Percentiles rank a stretch among this genome's conserved stretches.
phyloP scores from a whole-genome alignment of 2,888 invertebrate species.

The Drosophila ochracea region DNA sequence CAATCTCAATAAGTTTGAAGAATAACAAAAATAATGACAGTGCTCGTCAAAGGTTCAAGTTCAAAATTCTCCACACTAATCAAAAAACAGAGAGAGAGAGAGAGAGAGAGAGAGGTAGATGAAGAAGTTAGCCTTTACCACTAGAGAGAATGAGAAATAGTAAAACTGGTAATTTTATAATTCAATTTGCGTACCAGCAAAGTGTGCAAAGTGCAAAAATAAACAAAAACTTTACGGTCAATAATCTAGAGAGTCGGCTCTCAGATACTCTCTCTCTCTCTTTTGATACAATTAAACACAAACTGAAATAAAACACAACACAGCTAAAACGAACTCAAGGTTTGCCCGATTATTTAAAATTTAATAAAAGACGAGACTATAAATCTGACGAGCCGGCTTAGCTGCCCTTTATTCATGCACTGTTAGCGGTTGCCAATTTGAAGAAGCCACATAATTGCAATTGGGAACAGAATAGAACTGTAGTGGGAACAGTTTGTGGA shows the following conservation, averaged over 20 bases:
- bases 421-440: slow-evolving; percentile 12
- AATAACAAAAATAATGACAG: slow-evolving; percentile 9
- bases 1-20: slow-evolving; percentile 10
- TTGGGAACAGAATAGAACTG: neutral
- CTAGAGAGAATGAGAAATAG: slow-evolving; percentile 38
- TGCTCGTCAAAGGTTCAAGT: slow-evolving; percentile 34
- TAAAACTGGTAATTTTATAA: slow-evolving; percentile 43
- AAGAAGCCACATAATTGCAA: slow-evolving; percentile 66
- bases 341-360: neutral
- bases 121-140: neutral
- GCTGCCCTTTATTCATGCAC: slow-evolving; percentile 16
- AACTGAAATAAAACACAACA: neutral
- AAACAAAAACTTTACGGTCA: neutral
- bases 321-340: neutral
- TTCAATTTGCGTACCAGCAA: slow-evolving; percentile 74
- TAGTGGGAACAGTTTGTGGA: slow-evolving; percentile 26
- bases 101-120: slow-evolving; percentile 4
- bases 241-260: slow-evolving; percentile 12
- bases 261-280: slow-evolving; percentile 19
- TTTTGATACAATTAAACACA: neutral
- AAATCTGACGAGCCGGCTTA: slow-evolving; percentile 5
- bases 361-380: neutral
- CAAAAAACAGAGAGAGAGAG: slow-evolving; percentile 1
- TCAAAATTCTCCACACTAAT: slow-evolving; percentile 30
- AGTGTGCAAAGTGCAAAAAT: slow-evolving; percentile 34